phyloP scores from a whole-genome alignment of 2,888 invertebrate genomes.

The Zygaena filipendulae region DNA sequence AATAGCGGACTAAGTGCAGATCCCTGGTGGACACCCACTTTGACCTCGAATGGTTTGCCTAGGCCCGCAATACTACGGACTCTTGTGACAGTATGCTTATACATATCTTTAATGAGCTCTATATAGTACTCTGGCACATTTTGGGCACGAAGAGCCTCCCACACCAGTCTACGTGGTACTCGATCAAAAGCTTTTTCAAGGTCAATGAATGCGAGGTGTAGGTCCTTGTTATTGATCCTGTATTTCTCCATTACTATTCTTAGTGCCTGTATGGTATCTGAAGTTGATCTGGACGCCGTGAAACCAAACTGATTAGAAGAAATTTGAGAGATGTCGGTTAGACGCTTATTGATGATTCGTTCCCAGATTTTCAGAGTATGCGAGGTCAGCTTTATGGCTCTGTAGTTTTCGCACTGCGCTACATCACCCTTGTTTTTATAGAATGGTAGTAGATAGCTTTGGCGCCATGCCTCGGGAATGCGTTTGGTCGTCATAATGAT shows the following conservation, averaged over 20 bases:
- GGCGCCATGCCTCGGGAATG: constrained; percentile 2
- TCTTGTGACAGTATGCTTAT: not conserved
- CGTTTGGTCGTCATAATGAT: not conserved
- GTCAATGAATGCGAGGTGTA: constrained; percentile 13
- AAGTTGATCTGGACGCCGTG: constrained; percentile 8
- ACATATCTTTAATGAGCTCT: not conserved
- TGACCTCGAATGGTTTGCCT: constrained; percentile 1
- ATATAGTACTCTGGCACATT: constrained; percentile 4
- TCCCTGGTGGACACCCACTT: constrained; percentile 1
- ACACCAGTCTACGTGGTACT: constrained; percentile 10
- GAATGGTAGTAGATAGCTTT: not conserved
- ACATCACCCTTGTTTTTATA: constrained; percentile 15
- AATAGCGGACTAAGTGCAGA: not conserved
- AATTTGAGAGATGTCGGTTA: too few species aligned
- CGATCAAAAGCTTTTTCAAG: constrained; percentile 13
- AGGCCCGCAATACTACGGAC: constrained; percentile 1
- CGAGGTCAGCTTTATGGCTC: constrained; percentile 13
- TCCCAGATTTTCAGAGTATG: constrained; percentile 15
- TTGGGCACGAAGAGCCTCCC: constrained; percentile 9
- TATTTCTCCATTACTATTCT: constrained; percentile 9
- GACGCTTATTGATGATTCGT: constrained; percentile 8
- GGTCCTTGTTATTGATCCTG: constrained; percentile 7
- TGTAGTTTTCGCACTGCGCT: constrained; percentile 9
- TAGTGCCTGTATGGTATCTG: constrained; percentile 11
- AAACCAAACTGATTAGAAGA: constrained; percentile 13